phyloP scores from a whole-genome alignment of 2,888 invertebrate species.

The Arctia plantaginis region DNA sequence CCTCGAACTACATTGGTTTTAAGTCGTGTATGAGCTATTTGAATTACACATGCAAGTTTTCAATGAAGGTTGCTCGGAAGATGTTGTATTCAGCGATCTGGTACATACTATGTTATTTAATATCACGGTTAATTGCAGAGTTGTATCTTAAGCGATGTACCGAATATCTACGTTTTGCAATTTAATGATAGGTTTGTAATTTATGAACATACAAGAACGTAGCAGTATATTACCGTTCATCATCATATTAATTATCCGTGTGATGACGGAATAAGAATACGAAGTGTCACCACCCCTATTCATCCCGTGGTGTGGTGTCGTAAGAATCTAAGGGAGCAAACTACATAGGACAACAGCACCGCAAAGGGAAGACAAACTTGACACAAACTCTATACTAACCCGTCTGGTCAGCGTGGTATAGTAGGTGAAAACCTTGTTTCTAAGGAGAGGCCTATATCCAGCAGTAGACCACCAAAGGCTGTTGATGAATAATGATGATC shows the following conservation, averaged over 20 bases:
- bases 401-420: too few relatives aligned
- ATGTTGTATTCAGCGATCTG: slow-evolving; percentile 43
- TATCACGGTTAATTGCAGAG: slow-evolving; percentile 44
- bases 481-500: too few relatives aligned
- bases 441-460: too few relatives aligned
- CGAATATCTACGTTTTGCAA: slow-evolving; percentile 30
- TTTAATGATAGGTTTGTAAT: slow-evolving; percentile 19
- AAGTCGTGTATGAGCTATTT: slow-evolving; percentile 72
- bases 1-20: slow-evolving; percentile 70
- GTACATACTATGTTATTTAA: slow-evolving; percentile 22
- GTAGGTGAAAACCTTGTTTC: too few relatives aligned
- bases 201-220: neutral
- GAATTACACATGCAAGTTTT: slow-evolving; percentile 55
- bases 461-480: too few relatives aligned
- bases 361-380: too few relatives aligned
- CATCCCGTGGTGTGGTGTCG: too few relatives aligned
- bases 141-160: slow-evolving; percentile 35
- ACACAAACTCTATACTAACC: too few relatives aligned
- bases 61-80: slow-evolving; percentile 59
- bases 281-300: too few relatives aligned
- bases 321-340: too few relatives aligned
- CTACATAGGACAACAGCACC: too few relatives aligned
- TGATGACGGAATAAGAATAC: too few relatives aligned
- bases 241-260: neutral
- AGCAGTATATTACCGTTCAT: neutral